A percentile compares a stretch with the other conserved stretches of the same genome.
These are phyloP conservation scores for Macropus fuliginosus DNA, from an alignment of 2,797 vertebrate species.

Conservation along the genomic window DNA sequence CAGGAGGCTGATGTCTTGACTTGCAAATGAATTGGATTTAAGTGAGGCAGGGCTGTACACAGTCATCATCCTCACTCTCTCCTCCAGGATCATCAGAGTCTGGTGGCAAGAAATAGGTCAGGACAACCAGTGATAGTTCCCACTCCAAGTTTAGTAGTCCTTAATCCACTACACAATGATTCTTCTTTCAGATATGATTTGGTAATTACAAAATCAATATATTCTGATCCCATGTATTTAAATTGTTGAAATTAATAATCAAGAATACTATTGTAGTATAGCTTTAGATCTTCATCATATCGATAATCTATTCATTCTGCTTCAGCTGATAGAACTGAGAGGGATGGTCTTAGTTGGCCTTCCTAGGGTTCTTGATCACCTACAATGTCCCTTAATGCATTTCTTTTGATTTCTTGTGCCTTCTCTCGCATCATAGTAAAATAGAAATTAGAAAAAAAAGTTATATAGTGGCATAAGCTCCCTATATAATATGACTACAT, in stretches of 20 bases:
- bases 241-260: neutral
- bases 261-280: neutral
- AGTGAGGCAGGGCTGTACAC: too few relatives aligned
- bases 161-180: neutral
- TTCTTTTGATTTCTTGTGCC: neutral
- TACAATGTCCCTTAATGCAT: neutral
- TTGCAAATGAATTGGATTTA: neutral
- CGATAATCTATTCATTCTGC: neutral
- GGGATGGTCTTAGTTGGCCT: neutral
- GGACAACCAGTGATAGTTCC: too few relatives aligned
- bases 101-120: too few relatives aligned
- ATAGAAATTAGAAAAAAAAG: neutral
- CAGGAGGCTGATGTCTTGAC: neutral
- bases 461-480: neutral
- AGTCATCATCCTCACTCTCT: neutral
- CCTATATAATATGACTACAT: neutral
- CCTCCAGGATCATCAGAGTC: too few relatives aligned
- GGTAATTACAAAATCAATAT: neutral
- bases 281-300: neutral
- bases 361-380: too few relatives aligned
- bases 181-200: neutral
- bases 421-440: neutral
- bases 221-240: neutral
- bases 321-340: neutral
- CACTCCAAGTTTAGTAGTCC: neutral